Evolutionary conservation across 2,797 vertebrate species (phyloP), one percentile per base, ranked within the genome.

Genomic region (Megaceryle alcyon): DNA sequence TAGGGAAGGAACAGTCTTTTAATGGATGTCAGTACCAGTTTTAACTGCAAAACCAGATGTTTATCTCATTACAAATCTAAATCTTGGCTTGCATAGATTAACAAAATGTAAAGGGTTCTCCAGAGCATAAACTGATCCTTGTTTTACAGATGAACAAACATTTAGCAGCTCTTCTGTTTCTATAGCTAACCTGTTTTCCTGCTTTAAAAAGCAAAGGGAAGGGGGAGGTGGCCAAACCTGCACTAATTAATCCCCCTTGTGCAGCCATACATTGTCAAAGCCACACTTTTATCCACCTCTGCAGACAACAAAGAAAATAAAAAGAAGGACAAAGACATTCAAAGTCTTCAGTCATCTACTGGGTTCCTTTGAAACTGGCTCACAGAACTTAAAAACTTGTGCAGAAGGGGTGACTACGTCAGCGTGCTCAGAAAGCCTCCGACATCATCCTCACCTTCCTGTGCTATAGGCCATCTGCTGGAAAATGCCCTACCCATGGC

Each of bases 81-180:
- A 91, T 66, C 80, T 63, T 48, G 39, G 88, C 80, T 92, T 90
- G 81, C 70, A 82, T 15, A 84, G 71, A 93, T 96, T 95, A 96
- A 96, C 81, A 94, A 96, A 96, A 96, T n/a, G 71, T 95, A 93
- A 94, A 95, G 87, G 46, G 49, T 63, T 95, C 93, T 94, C 75
- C 93, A 86, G 73, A 93, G 69, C 83, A 85, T 93, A 92, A 97
- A 96, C 75, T 28, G 56, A 95, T 96, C 92, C 85, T 71, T 90
- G 54, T 92, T 95, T 89, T 79, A 59, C 90, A 93, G 87, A 79
- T 89, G 69, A 97, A 94, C 46, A 86, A 95, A 93, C 57, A 80
- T 92, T 82, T 92, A 82, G 89, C 79, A 86, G 81, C 54, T 90
- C 69, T 89, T 88, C 85, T 80, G 71, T 64, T 54, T 77, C 82